A percentile compares a stretch with the other conserved stretches of the same genome.
phyloP scores from a whole-genome alignment of 2,888 invertebrate genomes.

The Ctena decussata region DNA sequence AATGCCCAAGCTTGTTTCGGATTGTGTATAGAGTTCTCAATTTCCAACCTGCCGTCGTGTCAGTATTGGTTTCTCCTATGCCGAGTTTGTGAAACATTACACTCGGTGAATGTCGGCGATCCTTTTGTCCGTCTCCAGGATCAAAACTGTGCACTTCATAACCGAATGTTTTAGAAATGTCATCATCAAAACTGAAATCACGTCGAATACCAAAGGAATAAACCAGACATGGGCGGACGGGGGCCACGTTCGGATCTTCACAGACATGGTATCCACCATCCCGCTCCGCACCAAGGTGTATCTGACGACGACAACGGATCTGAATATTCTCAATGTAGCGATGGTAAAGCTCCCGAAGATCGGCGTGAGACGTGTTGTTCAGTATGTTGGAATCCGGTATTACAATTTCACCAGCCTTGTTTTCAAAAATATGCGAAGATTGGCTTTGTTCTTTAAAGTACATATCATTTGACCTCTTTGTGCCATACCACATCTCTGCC shows the following conservation, averaged over 20 bases:
- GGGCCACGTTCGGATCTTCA: neutral
- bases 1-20: neutral
- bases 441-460: no score
- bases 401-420: no score
- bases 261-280: conserved; percentile 8
- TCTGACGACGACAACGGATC: neutral
- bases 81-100: conserved; percentile 17
- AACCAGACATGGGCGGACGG: neutral
- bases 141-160: neutral
- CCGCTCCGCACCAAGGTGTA: neutral
- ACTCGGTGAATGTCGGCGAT: neutral
- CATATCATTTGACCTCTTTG: no score
- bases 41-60: neutral
- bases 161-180: neutral
- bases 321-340: neutral
- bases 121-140: neutral
- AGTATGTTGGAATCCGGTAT: no score
- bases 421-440: no score
- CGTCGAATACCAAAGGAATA: neutral
- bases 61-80: neutral
- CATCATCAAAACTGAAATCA: neutral
- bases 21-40: conserved; percentile 7
- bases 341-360: no score
- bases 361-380: no score
- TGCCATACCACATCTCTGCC: no score